These are phyloP conservation scores for Megalurothrips usitatus DNA, from an alignment of 2,888 invertebrate species.

Conservation along the genomic window DNA sequence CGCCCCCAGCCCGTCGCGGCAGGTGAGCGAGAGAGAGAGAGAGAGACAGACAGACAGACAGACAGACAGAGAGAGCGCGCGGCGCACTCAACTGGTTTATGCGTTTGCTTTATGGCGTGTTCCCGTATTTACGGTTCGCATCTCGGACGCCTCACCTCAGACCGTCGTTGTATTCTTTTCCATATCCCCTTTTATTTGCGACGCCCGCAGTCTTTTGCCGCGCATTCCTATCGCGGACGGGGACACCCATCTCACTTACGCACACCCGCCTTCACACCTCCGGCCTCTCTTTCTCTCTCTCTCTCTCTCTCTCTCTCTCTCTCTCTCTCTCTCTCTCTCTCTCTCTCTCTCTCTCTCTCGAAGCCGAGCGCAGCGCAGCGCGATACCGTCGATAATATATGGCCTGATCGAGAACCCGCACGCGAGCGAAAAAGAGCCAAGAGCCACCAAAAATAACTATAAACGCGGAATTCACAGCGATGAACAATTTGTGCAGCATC, in stretches of 20 bases:
- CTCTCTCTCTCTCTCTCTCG: too few species aligned
- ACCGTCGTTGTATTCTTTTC: neutral
- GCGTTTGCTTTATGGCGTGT: conserved; percentile 22
- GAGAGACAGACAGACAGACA: too few species aligned
- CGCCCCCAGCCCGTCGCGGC: neutral
- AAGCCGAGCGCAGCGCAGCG: neutral
- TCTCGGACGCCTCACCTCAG: conserved; percentile 7
- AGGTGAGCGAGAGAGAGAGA: neutral
- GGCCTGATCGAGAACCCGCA: too few species aligned
- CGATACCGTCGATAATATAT: neutral
- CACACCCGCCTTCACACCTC: neutral
- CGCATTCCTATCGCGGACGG: too few species aligned
- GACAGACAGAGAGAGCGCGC: neutral
- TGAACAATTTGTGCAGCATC: too few species aligned
- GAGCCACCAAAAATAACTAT: too few species aligned
- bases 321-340: too few species aligned
- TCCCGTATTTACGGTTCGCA: conserved; percentile 18
- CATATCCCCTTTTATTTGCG: too few species aligned
- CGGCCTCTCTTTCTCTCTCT: neutral
- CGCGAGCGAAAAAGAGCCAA: too few species aligned
- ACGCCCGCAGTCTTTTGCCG: too few species aligned
- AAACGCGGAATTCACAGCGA: too few species aligned
- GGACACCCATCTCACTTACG: neutral
- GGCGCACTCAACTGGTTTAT: conserved; percentile 10
- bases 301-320: too few species aligned